Percentiles rank a stretch among this genome's conserved stretches.
Conservation (phyloP, 2,888 invertebrate species). For the Griposia aprilina region DNA sequence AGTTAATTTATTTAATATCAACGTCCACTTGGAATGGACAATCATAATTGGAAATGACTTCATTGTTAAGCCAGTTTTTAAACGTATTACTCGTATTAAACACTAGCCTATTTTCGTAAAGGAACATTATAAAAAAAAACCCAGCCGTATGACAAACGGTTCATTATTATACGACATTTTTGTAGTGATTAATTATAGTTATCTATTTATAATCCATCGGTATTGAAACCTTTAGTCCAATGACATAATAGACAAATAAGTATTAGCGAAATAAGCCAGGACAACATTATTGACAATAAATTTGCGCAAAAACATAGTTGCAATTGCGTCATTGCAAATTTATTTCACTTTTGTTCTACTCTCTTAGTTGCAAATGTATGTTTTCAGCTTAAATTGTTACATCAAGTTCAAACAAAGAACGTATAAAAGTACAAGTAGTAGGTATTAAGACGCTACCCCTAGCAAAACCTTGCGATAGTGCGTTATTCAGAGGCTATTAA, state of each 20-base stretch:
- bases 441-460: no score
- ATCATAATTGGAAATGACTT: background rate
- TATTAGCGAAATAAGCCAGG: background rate
- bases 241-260: background rate
- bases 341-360: slow-evolving; percentile 5
- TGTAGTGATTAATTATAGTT: no score
- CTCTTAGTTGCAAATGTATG: slow-evolving; percentile 7
- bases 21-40: background rate
- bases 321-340: background rate
- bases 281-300: background rate
- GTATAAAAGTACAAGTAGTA: no score
- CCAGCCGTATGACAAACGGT: background rate
- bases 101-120: no score
- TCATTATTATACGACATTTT: no score
- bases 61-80: background rate
- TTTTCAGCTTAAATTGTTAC: background rate
- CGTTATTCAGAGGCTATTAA: no score
- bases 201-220: background rate
- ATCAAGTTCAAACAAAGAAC: slow-evolving; percentile 4
- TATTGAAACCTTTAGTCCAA: background rate
- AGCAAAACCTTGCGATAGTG: no score
- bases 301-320: background rate
- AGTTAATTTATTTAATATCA: slow-evolving; percentile 20
- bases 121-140: background rate
- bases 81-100: no score